A percentile compares a stretch with the other conserved stretches of the same genome.
These are phyloP conservation scores for Anthophora plumipes DNA, from an alignment of 2,888 invertebrate genomes.

Conservation along the genomic window DNA sequence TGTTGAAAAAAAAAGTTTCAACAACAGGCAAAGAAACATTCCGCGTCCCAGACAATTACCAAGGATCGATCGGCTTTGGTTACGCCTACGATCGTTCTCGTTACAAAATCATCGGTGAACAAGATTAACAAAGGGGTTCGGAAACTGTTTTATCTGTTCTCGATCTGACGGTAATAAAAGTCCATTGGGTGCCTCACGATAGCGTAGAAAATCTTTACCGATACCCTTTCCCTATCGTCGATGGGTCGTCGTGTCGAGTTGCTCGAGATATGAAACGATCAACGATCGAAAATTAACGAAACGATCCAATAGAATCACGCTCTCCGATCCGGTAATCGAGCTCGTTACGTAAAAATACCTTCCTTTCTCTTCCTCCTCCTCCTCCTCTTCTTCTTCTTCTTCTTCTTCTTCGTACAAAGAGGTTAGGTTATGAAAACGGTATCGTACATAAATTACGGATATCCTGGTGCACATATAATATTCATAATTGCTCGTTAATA, in stretches of 20 bases:
- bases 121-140: constrained; percentile 71
- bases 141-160: constrained; percentile 65
- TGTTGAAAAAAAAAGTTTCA: constrained; percentile 66
- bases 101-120: constrained; percentile 71
- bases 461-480: not conserved
- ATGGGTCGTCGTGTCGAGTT: constrained; percentile 12
- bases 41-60: constrained; percentile 72
- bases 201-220: constrained; percentile 43
- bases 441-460: constrained; percentile 20
- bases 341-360: constrained; percentile 49
- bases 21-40: constrained; percentile 65
- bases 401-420: not conserved
- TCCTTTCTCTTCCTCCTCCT: constrained; percentile 41
- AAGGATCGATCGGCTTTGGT: constrained; percentile 67
- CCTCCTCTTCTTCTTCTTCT: not conserved
- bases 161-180: constrained; percentile 60
- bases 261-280: constrained; percentile 42
- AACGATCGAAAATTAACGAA: constrained; percentile 50
- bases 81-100: constrained; percentile 73
- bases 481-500: constrained; percentile 14
- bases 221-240: constrained; percentile 19
- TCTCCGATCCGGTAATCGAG: constrained; percentile 33
- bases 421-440: not conserved
- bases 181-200: constrained; percentile 30
- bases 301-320: constrained; percentile 28